Percentiles rank a stretch among this genome's conserved stretches.
Evolutionary conservation across 2,797 vertebrate species (phyloP).

Genomic region (Cyprinodon diabolis): DNA sequence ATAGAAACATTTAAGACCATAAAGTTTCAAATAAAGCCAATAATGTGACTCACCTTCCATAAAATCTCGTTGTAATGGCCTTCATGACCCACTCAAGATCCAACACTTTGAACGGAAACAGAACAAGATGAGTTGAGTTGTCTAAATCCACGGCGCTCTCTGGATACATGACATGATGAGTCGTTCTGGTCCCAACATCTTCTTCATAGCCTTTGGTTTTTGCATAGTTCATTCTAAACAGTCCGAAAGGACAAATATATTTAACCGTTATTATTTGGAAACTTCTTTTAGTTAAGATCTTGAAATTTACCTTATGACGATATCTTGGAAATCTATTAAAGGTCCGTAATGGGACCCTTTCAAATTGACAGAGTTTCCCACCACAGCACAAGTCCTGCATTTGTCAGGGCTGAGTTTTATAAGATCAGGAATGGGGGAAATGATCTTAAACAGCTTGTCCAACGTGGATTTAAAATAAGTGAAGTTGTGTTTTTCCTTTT

Average conservation of each 20-base stretch:
- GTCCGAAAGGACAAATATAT: neutral
- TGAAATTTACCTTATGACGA: slow-evolving; percentile 47
- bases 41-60: slow-evolving; percentile 1
- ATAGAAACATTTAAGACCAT: no score
- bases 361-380: slow-evolving; percentile 57
- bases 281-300: neutral
- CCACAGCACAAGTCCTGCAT: slow-evolving; percentile 55
- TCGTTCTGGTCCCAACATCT: slow-evolving; percentile 55
- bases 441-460: slow-evolving; percentile 11
- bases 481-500: fast-evolving
- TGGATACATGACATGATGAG: slow-evolving; percentile 55
- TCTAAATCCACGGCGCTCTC: slow-evolving; percentile 42
- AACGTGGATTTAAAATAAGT: neutral
- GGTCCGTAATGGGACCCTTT: slow-evolving; percentile 37
- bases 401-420: neutral
- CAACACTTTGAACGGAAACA: slow-evolving; percentile 51
- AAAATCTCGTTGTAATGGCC: slow-evolving; percentile 26
- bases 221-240: slow-evolving; percentile 32
- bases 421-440: slow-evolving; percentile 2
- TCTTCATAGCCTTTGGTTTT: slow-evolving; percentile 32
- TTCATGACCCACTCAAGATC: slow-evolving; percentile 41
- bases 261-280: neutral
- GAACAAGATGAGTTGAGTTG: slow-evolving; percentile 36
- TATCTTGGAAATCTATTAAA: slow-evolving; percentile 44
- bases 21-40: no score